Evolutionary conservation across 2,797 vertebrate genomes (phyloP).

Genomic region (Chelmon rostratus): DNA sequence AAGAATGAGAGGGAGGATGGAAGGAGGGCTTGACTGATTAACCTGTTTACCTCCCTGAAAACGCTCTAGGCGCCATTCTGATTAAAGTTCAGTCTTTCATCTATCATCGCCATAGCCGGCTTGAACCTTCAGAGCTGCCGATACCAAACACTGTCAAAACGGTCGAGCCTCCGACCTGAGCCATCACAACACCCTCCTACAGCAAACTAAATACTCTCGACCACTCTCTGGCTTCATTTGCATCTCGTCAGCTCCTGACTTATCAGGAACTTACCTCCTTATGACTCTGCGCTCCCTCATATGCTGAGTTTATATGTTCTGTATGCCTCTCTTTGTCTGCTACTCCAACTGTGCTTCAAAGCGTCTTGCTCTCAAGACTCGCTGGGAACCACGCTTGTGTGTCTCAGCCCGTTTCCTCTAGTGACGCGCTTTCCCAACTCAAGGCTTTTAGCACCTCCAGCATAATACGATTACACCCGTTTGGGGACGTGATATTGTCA

Average conservation of each 20-base stretch:
- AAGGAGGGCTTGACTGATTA: constrained; percentile 86
- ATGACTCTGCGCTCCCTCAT: constrained; percentile 44
- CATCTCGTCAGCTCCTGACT: constrained; percentile 67
- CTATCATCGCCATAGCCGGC: constrained; percentile 78
- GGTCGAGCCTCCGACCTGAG: constrained; percentile 26
- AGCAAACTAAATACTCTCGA: constrained; percentile 58
- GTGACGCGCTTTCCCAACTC: constrained; percentile 64
- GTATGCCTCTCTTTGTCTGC: constrained; percentile 30
- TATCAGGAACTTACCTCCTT: constrained; percentile 47
- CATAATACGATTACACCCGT: constrained; percentile 81
- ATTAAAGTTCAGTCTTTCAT: constrained; percentile 88
- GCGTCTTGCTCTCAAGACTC: constrained; percentile 39
- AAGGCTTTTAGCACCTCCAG: constrained; percentile 77
- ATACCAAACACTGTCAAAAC: constrained; percentile 60
- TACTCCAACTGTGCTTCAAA: constrained; percentile 53
- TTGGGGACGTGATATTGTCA: constrained; percentile 77
- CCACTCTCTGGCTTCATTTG: constrained; percentile 68
- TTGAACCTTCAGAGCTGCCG: constrained; percentile 63
- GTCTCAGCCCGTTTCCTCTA: constrained; percentile 57
- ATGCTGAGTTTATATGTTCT: constrained; percentile 26
- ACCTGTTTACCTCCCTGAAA: constrained; percentile 87
- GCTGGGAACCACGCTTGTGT: constrained; percentile 17
- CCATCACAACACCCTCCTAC: constrained; percentile 41
- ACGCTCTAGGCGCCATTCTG: constrained; percentile 85
- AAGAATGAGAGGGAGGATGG: constrained; percentile 75